These are phyloP conservation scores for Aptenodytes forsteri DNA, from an alignment of 2,113 vertebrate genomes.

Conservation along the genomic window DNA sequence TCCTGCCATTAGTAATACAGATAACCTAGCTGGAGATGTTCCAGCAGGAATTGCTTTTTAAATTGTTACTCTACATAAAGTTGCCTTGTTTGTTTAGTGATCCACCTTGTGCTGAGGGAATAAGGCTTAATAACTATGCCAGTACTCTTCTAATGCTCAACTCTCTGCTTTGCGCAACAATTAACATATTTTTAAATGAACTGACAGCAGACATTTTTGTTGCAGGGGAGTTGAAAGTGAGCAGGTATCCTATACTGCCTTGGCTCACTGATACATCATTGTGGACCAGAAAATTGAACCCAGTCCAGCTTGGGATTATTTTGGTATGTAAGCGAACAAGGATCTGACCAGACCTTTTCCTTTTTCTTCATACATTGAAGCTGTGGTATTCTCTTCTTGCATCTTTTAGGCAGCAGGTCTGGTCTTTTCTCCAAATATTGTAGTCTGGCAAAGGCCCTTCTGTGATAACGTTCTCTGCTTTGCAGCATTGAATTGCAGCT, in stretches of 20 bases:
- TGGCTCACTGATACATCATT: conserved; percentile 72
- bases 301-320: conserved; percentile 70
- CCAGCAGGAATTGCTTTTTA: neutral
- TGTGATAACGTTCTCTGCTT: conserved; percentile 48
- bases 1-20: conserved; percentile 8
- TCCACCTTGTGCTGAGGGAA: conserved; percentile 9
- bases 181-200: conserved; percentile 56
- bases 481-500: conserved; percentile 32
- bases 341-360: conserved; percentile 60
- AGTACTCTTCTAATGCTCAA: conserved; percentile 46
- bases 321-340: conserved; percentile 69
- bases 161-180: conserved; percentile 58
- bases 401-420: conserved; percentile 46
- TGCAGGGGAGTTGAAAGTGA: conserved; percentile 69
- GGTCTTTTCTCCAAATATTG: neutral
- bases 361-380: conserved; percentile 34
- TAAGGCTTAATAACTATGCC: conserved; percentile 2
- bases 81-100: neutral
- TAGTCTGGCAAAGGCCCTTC: neutral
- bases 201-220: conserved; percentile 70
- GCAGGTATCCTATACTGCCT: conserved; percentile 70
- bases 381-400: conserved; percentile 40
- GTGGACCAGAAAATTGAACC: conserved; percentile 69
- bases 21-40: neutral
- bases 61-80: neutral